These are phyloP conservation scores for Epistrophe grossulariae DNA, from an alignment of 2,888 invertebrate genomes.

Conservation along the genomic window DNA sequence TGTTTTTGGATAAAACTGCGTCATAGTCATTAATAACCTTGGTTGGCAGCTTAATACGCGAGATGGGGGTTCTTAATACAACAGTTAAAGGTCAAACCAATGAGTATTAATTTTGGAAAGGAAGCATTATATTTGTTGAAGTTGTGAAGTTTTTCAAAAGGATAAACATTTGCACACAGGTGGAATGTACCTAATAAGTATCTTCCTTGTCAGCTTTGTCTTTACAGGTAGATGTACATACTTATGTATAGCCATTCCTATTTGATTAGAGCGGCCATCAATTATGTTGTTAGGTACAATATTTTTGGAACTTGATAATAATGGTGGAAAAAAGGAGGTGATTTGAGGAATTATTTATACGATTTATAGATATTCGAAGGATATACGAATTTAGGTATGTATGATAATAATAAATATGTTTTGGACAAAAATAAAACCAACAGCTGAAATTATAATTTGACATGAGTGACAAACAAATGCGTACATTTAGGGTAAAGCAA, in stretches of 20 bases:
- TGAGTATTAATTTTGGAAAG: constrained; percentile 34
- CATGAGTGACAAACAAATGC: no score
- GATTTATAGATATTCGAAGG: neutral
- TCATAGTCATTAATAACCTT: constrained; percentile 55
- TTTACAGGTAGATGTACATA: neutral
- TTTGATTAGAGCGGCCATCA: constrained; percentile 21
- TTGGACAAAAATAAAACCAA: neutral
- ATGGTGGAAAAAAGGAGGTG: constrained; percentile 4
- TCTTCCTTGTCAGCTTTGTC: neutral
- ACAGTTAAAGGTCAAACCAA: constrained; percentile 32
- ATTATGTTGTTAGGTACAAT: constrained; percentile 7
- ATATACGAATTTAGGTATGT: neutral
- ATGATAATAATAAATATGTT: neutral
- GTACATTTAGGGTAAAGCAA: no score
- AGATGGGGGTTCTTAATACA: constrained; percentile 21
- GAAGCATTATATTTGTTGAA: constrained; percentile 22
- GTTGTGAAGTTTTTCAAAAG: constrained; percentile 32
- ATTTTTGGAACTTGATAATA: neutral
- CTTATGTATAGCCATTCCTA: neutral
- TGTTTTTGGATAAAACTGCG: constrained; percentile 14
- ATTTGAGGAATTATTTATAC: neutral
- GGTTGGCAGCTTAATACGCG: constrained; percentile 36
- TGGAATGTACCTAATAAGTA: constrained; percentile 23
- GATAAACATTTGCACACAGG: constrained; percentile 21
- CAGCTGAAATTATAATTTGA: no score